Percentiles rank a stretch among this genome's conserved stretches.
Evolutionary conservation across 2,113 vertebrate genomes (phyloP).

Genomic region (Misgurnus mizolepis): DNA sequence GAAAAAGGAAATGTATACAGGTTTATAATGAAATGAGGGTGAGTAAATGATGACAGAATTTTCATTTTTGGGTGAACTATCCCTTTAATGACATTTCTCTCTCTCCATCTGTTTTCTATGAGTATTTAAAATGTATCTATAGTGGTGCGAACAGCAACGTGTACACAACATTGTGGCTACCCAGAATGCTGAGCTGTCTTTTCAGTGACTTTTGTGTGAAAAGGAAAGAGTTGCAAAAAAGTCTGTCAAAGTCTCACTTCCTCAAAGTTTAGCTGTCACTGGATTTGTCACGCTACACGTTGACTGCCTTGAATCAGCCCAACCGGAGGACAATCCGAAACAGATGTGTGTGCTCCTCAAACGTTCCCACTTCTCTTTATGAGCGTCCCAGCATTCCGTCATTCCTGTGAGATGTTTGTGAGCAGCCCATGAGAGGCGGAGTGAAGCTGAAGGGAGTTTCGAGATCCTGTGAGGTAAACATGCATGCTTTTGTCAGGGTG

Average conservation of each 20-base stretch:
- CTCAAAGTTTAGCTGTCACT: slow-evolving; percentile 12
- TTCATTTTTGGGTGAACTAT: too few relatives aligned
- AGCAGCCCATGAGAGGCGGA: slow-evolving; percentile 57
- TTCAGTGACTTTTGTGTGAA: background rate
- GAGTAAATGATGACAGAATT: too few relatives aligned
- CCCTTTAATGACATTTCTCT: too few relatives aligned
- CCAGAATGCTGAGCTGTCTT: too few relatives aligned
- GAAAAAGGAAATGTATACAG: too few relatives aligned
- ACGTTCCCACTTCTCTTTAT: slow-evolving; percentile 64
- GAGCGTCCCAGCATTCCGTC: slow-evolving; percentile 65
- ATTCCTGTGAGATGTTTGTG: slow-evolving; percentile 45
- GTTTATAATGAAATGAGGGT: too few relatives aligned
- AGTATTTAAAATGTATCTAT: too few relatives aligned
- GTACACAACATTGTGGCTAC: too few relatives aligned
- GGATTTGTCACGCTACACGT: background rate
- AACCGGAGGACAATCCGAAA: slow-evolving; percentile 32
- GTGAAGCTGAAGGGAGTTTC: slow-evolving; percentile 55
- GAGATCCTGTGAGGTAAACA: slow-evolving; percentile 70
- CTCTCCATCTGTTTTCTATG: too few relatives aligned
- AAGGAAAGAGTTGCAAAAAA: slow-evolving; percentile 2
- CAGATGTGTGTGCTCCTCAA: slow-evolving; percentile 61
- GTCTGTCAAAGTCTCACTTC: background rate
- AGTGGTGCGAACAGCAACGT: too few relatives aligned
- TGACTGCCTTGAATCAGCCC: slow-evolving; percentile 12
- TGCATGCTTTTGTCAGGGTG: background rate